Evolutionary conservation across 2,888 invertebrate species (phyloP).

Genomic region (Chymomyza amoena): DNA sequence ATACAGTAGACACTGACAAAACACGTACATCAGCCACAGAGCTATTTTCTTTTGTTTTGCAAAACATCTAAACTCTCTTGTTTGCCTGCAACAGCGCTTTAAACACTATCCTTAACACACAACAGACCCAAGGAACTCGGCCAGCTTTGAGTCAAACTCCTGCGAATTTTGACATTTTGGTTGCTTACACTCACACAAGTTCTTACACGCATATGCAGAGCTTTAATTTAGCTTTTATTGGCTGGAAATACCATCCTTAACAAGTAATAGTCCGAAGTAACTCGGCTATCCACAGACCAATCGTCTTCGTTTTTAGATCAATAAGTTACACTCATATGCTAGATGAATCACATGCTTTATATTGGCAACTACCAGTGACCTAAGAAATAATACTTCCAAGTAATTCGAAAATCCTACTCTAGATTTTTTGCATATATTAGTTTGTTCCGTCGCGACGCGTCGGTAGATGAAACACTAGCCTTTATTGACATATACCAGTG

Average conservation of each 20-base stretch:
- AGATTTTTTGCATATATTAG: no score
- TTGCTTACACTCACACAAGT: not conserved
- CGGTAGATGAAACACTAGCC: no score
- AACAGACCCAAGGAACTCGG: not conserved
- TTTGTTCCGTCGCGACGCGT: no score
- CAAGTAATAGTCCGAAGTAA: not conserved
- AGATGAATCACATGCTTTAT: no score
- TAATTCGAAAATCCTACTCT: no score
- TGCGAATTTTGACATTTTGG: not conserved
- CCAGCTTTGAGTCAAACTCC: not conserved
- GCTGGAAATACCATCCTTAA: constrained; percentile 25
- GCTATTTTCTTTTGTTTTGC: not conserved
- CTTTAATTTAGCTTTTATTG: constrained; percentile 38
- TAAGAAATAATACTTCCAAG: no score
- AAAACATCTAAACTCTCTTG: not conserved
- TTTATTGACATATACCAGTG: no score
- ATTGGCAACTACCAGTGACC: no score
- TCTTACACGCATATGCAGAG: not conserved
- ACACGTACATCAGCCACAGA: not conserved
- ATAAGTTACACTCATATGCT: no score
- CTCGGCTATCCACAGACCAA: no score
- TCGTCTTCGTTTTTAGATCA: no score
- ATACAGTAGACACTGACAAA: not conserved
- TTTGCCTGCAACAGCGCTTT: not conserved
- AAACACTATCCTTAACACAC: not conserved